phyloP scores from a whole-genome alignment of 2,113 vertebrate species.

The Rhinolophus sinicus region DNA sequence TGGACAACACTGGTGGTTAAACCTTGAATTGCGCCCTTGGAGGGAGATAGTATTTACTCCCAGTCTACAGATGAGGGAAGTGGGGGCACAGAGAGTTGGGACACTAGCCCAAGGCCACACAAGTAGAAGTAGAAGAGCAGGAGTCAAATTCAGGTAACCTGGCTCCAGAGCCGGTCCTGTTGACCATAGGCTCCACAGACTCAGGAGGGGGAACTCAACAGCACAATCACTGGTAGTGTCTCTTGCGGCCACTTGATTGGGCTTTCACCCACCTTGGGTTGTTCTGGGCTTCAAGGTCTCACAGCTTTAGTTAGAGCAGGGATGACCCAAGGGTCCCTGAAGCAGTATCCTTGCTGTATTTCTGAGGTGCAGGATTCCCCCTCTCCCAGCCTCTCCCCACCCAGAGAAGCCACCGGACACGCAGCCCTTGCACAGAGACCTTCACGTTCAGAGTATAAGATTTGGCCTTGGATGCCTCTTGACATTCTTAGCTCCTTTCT shows the following conservation, averaged over 20 bases:
- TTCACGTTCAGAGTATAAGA: not conserved
- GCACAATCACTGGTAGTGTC: fast-evolving
- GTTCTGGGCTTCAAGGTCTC: not conserved
- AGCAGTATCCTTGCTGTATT: not conserved
- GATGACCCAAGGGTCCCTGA: not conserved
- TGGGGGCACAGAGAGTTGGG: not conserved
- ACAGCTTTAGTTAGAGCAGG: not conserved
- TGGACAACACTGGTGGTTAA: not conserved
- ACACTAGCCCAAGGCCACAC: not conserved
- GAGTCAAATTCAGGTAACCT: not conserved
- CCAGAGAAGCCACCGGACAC: not conserved
- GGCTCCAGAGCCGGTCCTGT: not conserved
- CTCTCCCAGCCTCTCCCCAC: too few species aligned
- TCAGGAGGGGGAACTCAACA: not conserved
- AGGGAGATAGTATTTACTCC: not conserved
- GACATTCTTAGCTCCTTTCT: not conserved
- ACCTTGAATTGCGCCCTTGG: not conserved
- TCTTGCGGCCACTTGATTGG: not conserved
- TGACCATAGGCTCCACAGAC: fast-evolving
- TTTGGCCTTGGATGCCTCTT: not conserved
- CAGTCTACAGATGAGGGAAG: not conserved
- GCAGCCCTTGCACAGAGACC: not conserved
- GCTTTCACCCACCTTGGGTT: not conserved
- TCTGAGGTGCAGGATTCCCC: too few species aligned
- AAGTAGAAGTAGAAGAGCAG: not conserved